Base-by-base conservation (phyloP, 64 coral and sea anemone genomes). In the Dendronephthya gigantea region DNA sequence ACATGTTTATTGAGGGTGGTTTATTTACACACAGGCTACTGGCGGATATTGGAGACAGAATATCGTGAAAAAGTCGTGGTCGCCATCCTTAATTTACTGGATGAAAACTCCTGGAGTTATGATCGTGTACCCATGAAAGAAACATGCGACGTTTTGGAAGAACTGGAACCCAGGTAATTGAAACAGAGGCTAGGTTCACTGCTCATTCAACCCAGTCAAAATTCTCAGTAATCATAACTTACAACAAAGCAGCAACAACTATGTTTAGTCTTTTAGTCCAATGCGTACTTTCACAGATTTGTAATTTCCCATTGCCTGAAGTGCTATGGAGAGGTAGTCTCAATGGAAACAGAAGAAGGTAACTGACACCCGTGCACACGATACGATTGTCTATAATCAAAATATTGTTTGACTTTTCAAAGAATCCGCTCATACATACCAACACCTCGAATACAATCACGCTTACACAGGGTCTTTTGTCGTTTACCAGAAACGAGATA, bases 71-170 rank as follows among this genome's bases (percentile, higher is more conserved):
- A 81, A 81, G 92, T 93, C 15, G 83, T 93, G 13, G 88, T 93
- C 35, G 83, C 89, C 29, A 92, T 98, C 40, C 82, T 98, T 36
- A 93, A 90, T 9, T 90, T 93, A 51, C 69, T 93, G 56, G 95
- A 98, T 55, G 95, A 98, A 82, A 98, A 85, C 70, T 92, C 90
- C 56, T 98, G 95, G 95, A 89, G 85, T 59, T 93, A 88, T 75
- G 82, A 93, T 27, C 72, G 48, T 82, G 85, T 98, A 6, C 95
- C 95, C 50, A 23, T 85, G 39, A 88, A 93, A 48, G 95, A 98
- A 45, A 93, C 92, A 19, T 98, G 90, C 81, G 85, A 98, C 82
- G 85, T 93, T 15, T 51, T 98, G 12, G 84, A 98, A 32, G 95
- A 98, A 62, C 85, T 98, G 27, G 91, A 98, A 55, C 90, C 95